phyloP scores from a whole-genome alignment of 2,888 invertebrate genomes.

The Ochropleura plecta region DNA sequence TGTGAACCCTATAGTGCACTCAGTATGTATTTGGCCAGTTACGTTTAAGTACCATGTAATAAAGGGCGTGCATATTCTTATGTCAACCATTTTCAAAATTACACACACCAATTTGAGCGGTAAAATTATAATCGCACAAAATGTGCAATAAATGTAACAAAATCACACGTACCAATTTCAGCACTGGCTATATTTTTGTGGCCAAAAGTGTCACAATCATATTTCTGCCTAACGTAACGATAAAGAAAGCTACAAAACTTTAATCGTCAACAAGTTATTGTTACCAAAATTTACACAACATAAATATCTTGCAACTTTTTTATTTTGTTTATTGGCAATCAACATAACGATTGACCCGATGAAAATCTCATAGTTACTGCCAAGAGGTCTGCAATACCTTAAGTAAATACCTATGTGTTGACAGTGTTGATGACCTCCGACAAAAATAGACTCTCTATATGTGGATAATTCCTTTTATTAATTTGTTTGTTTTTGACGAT shows the following conservation, averaged over 20 bases:
- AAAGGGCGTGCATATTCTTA: background rate
- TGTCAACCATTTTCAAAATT: background rate
- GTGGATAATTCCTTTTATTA: no score
- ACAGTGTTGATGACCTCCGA: background rate
- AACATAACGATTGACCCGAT: background rate
- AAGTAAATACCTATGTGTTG: background rate
- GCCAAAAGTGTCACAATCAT: slow-evolving; percentile 1
- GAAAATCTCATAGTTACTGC: background rate
- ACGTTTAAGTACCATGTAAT: background rate
- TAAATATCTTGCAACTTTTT: slow-evolving; percentile 40
- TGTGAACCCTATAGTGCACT: background rate
- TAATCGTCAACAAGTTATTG: slow-evolving; percentile 18
- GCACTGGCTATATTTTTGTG: background rate
- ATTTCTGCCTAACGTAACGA: slow-evolving; percentile 14
- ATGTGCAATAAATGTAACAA: slow-evolving; percentile 3
- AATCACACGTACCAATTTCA: slow-evolving; percentile 14
- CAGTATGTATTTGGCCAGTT: background rate
- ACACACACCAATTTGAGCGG: background rate
- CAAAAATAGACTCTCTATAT: background rate
- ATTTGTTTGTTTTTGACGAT: no score
- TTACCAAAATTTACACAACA: slow-evolving; percentile 23
- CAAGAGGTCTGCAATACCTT: background rate
- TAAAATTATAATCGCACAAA: background rate
- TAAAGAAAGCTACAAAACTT: slow-evolving; percentile 19
- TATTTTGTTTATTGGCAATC: slow-evolving; percentile 26